Evolutionary conservation across 2,888 invertebrate genomes (phyloP).

Genomic region (Polydrusus cervinus): DNA sequence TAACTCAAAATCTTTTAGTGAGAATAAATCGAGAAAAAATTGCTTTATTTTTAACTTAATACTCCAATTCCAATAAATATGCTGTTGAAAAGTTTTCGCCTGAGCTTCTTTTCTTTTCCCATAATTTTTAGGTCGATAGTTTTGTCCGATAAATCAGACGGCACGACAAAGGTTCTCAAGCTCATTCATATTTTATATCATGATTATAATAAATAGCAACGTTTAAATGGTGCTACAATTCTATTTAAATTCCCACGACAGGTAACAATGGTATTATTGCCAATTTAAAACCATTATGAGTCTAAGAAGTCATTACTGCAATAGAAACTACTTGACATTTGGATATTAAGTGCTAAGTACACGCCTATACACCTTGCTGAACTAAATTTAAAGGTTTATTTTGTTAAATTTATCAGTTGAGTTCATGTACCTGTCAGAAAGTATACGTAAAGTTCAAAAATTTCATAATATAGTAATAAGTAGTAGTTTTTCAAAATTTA

Average conservation of each 20-base stretch:
- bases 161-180: background rate
- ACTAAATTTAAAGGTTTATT: slow-evolving; percentile 14
- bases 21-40: no score
- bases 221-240: background rate
- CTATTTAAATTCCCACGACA: slow-evolving; percentile 11
- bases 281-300: slow-evolving; percentile 14
- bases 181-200: slow-evolving; percentile 1
- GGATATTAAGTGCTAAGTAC: slow-evolving; percentile 9
- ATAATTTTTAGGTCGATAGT: no score
- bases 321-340: slow-evolving; percentile 25
- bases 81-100: no score
- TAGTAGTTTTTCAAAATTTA: no score
- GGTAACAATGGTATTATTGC: slow-evolving; percentile 16
- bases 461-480: background rate
- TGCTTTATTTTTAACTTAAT: no score
- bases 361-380: slow-evolving; percentile 23
- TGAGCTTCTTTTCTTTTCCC: no score
- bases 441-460: background rate
- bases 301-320: slow-evolving; percentile 23
- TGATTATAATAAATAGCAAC: background rate
- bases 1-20: no score
- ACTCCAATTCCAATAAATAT: no score
- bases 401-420: slow-evolving; percentile 1
- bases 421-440: slow-evolving; percentile 13
- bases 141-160: no score